Evolutionary conservation across 2,113 vertebrate species (phyloP).

Genomic region (Leptodactylus fuscus): DNA sequence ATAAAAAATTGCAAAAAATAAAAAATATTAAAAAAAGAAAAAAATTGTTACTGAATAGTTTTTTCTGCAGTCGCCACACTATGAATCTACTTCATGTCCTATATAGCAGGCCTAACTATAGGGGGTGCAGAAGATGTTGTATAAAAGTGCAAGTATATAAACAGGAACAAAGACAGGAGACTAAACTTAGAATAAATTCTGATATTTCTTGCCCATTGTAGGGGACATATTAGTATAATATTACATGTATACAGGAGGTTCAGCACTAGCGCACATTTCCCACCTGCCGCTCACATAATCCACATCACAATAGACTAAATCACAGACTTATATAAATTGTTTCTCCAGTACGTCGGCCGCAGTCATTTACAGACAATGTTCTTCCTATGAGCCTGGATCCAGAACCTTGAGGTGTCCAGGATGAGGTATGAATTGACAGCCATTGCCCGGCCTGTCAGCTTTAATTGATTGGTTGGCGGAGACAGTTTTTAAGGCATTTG

Average conservation of each 20-base stretch:
- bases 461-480: conserved; percentile 37
- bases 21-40: too few relatives aligned
- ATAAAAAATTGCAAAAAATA: too few relatives aligned
- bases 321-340: conserved; percentile 5
- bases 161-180: too few relatives aligned
- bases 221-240: too few relatives aligned
- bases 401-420: conserved; percentile 50
- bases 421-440: conserved; percentile 25
- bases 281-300: background rate
- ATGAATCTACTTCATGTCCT: too few relatives aligned
- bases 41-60: too few relatives aligned
- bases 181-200: too few relatives aligned
- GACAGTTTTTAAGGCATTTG: conserved; percentile 40
- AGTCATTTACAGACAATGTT: conserved; percentile 33
- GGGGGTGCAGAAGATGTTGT: too few relatives aligned
- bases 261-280: background rate
- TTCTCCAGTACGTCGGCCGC: background rate
- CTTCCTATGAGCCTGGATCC: conserved; percentile 17
- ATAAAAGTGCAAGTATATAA: too few relatives aligned
- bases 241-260: background rate
- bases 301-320: background rate
- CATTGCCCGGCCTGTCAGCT: conserved; percentile 22
- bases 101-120: too few relatives aligned
- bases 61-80: too few relatives aligned
- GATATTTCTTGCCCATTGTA: too few relatives aligned